These are phyloP conservation scores for Fragariocoptes setiger DNA, from an alignment of 1,140 invertebrate genomes.

Conservation along the genomic window DNA sequence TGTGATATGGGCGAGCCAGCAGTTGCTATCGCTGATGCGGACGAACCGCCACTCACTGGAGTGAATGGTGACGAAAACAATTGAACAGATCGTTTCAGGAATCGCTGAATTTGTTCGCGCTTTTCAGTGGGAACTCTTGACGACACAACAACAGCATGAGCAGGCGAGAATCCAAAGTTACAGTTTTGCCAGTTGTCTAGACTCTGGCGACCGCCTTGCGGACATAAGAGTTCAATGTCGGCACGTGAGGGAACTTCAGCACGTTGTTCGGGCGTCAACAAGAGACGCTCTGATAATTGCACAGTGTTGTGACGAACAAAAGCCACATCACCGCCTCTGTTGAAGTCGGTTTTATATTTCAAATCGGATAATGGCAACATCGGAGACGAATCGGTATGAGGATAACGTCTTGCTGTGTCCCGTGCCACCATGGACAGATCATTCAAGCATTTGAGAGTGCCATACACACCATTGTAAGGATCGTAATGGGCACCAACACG, in stretches of 20 bases:
- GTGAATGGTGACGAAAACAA: conserved; percentile 2
- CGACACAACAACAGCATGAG: conserved; percentile 52
- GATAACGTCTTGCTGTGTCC: too few relatives aligned
- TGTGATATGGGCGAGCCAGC: too few relatives aligned
- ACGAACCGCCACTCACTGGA: not conserved
- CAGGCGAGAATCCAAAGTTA: conserved; percentile 33
- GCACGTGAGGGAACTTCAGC: conserved; percentile 9
- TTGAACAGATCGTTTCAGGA: conserved; percentile 11
- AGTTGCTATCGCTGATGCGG: too few relatives aligned
- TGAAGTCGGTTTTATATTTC: too few relatives aligned
- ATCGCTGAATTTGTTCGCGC: conserved; percentile 25
- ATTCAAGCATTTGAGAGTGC: conserved; percentile 16
- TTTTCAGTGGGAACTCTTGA: conserved; percentile 31
- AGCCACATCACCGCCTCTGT: conserved; percentile 36
- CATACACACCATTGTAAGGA: conserved; percentile 48
- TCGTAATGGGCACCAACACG: conserved; percentile 43
- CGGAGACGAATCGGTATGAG: too few relatives aligned
- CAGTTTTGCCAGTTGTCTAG: conserved; percentile 19
- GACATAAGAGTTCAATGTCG: conserved; percentile 53
- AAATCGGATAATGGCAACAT: too few relatives aligned
- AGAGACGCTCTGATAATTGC: conserved; percentile 27
- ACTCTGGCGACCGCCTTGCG: conserved; percentile 33
- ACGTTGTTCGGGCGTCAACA: conserved; percentile 15
- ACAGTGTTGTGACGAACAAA: conserved; percentile 66
- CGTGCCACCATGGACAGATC: too few relatives aligned